Evolutionary conservation across 2,797 vertebrate genomes (phyloP), one percentile per base, ranked within the genome.

Genomic region (Hippocampus kuda): DNA sequence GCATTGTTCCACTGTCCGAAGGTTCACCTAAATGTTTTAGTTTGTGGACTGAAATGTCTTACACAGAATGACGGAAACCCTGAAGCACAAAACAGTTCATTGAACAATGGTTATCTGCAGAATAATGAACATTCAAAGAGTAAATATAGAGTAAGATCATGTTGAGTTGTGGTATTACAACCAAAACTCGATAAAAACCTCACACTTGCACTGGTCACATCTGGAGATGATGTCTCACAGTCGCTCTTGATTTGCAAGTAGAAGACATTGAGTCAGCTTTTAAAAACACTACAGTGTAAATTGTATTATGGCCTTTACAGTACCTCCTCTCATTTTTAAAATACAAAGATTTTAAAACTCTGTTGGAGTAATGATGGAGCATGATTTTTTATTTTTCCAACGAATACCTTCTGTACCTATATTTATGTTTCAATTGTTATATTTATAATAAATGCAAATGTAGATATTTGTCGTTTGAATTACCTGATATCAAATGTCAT

Each of bases 1-100:
- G 48, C 74, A 71, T 30, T 68, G 73, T 68, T 74, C 67, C 65
- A 48, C 26, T 49, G 16, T 72, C 38, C 59, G 67, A 67, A 71
- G 57, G 66, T 60, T 12, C 20, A 60, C 61, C 66, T 71, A 53
- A 68, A 66, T 1, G 38, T 59, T 70, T 70, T 67, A 70, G 46
- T 51, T 34, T 9, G 30, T 30, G 26, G 64, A 70, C n/a, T 63
- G 59, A 72, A 13, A 69, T 30, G 72, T 73, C 72, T 77, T 71
- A 67, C 75, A 53, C 26, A 63, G 15, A 56, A 66, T 72, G 51
- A 42, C 65, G 76, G 48, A 66, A 62, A 70, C 27, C 53, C 27
- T 5, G n/a, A 42, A 64, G 22, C 22, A 64, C 18, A 64, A 38
- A 65, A 46, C 2, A n/a, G 15, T 15, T 42, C 42, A 44, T 64